Conservation (phyloP, 1,140 invertebrate species). For the Scaptomyza pallida region DNA sequence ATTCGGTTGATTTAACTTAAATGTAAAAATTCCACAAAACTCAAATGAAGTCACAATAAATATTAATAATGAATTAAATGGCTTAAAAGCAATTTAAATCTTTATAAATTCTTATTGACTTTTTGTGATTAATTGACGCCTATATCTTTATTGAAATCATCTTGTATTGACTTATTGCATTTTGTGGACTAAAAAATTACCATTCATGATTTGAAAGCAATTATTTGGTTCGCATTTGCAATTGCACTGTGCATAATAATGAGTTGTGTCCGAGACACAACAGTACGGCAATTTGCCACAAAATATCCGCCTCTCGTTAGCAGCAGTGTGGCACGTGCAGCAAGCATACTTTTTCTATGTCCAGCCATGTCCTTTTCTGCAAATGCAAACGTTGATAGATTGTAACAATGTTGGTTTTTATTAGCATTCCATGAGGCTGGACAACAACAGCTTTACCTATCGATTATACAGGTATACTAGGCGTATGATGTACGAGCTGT, state of each 20-base stretch:
- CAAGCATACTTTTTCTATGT: neutral
- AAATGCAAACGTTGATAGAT: too few relatives aligned
- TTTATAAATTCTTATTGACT: neutral
- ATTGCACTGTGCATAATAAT: constrained; percentile 14
- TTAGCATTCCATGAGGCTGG: constrained; percentile 14
- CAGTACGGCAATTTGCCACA: constrained; percentile 15
- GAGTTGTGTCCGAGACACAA: neutral
- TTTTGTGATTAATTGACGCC: neutral
- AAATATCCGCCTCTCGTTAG: constrained; percentile 14
- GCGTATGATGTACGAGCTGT: neutral
- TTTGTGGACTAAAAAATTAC: neutral
- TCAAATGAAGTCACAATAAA: neutral
- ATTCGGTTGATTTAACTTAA: neutral
- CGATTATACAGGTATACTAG: neutral
- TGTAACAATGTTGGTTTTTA: constrained; percentile 12
- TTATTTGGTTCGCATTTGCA: neutral
- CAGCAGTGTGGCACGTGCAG: constrained; percentile 5
- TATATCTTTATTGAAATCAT: neutral
- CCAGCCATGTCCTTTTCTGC: neutral
- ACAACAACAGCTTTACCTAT: neutral
- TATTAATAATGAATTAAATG: neutral
- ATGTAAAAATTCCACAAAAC: neutral
- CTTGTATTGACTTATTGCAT: neutral
- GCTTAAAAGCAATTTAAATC: too few relatives aligned
- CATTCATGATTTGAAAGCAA: constrained; percentile 3